Evolutionary conservation across 2,888 invertebrate species (phyloP), one percentile per base, ranked within the genome.

Genomic region (Eustalomyia histrio): DNA sequence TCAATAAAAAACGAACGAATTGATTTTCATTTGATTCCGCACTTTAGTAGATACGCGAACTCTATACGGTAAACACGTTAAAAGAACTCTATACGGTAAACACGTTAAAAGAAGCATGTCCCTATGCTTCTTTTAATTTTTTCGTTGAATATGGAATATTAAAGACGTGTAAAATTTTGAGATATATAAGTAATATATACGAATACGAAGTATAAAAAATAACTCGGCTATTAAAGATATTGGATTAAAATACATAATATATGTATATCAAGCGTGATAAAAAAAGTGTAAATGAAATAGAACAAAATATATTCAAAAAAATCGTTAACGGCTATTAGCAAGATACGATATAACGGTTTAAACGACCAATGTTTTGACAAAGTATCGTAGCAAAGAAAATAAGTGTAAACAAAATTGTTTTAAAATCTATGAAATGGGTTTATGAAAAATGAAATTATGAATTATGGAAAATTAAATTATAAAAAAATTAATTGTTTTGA

Each of bases 41-140:
- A 82, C 24, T 84, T 84, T 83, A 84, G 84, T 84, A 84, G 76
- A 84, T 83, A 83, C 84, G 84, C 84, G 84, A 84, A 83, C 84
- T 84, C 83, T 82, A 78, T 82, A 84, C 83, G 72, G 84, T 84
- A 71, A 82, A 83, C 83, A 84, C 83, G 84, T 79, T 67, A 39
- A 67, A 29, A n/a, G n/a, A n/a, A n/a, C n/a, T n/a, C n/a, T n/a
- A n/a, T n/a, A 68, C 80, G 84, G 83, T n/a, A n/a, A n/a, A n/a
- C n/a, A n/a, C n/a, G n/a, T n/a, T n/a, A 79, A 43, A 18, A 53
- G n/a, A 35, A 55, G 47, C 33, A 52, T 43, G 67, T 24, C n/a
- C n/a, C n/a, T n/a, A n/a, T n/a, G n/a, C 5, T 81, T 60, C 63
- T 75, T 67, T 57, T 39, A 24, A 35, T 33, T 69, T 76, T 74